A percentile compares a stretch with the other conserved stretches of the same genome.
Evolutionary conservation across 1,140 invertebrate species (phyloP).

Genomic region (Papilio glaucus): DNA sequence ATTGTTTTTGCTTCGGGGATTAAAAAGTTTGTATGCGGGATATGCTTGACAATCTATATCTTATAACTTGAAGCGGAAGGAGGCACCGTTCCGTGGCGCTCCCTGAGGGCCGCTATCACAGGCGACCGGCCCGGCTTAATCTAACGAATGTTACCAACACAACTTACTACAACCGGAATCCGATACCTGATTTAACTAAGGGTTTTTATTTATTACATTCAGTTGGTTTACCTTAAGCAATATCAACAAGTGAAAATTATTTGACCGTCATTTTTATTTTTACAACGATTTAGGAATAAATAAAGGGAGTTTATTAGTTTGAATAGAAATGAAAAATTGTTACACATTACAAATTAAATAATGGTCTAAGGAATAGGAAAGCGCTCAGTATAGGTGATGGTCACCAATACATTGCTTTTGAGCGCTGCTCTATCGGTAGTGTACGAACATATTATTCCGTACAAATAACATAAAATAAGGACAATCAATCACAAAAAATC

Average conservation of each 20-base stretch:
- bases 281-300: background rate
- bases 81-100: conserved; percentile 48
- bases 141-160: conserved; percentile 72
- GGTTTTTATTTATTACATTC: conserved; percentile 56
- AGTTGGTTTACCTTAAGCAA: conserved; percentile 19
- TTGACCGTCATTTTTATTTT: background rate
- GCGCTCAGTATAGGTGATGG: no score
- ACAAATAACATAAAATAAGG: no score
- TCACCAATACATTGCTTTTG: no score
- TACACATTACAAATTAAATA: no score
- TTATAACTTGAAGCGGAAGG: conserved; percentile 43
- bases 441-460: no score
- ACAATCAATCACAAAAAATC: no score
- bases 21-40: background rate
- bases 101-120: conserved; percentile 67
- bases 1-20: background rate
- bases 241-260: background rate
- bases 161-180: conserved; percentile 70
- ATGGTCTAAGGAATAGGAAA: no score
- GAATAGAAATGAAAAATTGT: no score
- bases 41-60: background rate
- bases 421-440: no score
- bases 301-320: no score
- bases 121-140: conserved; percentile 68
- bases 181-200: conserved; percentile 72